phyloP scores from a whole-genome alignment of 2,888 invertebrate species.

The Neoscelio sp. region DNA sequence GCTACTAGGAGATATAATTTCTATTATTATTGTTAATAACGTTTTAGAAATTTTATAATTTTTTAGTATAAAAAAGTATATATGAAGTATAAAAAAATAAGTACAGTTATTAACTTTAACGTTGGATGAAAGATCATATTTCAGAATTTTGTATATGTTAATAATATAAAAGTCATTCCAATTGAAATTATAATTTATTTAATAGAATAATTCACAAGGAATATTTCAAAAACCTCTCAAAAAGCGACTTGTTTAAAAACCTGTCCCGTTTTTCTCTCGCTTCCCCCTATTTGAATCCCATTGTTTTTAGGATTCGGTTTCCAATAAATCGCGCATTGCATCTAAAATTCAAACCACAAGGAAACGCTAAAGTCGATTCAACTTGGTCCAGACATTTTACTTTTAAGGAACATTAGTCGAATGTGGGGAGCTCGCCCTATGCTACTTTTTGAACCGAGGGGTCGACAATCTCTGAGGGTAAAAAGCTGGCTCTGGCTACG shows the following conservation, averaged over 20 bases:
- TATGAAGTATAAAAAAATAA: too few relatives aligned
- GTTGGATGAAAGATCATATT: too few relatives aligned
- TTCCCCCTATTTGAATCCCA: slow-evolving; percentile 58
- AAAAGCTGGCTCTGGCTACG: slow-evolving; percentile 69
- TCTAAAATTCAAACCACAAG: slow-evolving; percentile 64
- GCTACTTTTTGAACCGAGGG: slow-evolving; percentile 53
- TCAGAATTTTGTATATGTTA: too few relatives aligned
- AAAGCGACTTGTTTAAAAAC: slow-evolving; percentile 46
- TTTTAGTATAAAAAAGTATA: too few relatives aligned
- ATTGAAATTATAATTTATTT: slow-evolving; percentile 39
- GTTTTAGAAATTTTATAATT: too few relatives aligned
- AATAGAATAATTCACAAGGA: too few relatives aligned
- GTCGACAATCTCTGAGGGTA: slow-evolving; percentile 66
- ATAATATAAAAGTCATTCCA: too few relatives aligned
- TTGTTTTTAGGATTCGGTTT: slow-evolving; percentile 65
- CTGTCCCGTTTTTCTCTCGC: slow-evolving; percentile 37
- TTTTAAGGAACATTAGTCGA: slow-evolving; percentile 77
- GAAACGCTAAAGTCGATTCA: slow-evolving; percentile 63
- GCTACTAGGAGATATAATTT: too few relatives aligned
- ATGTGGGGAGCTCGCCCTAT: slow-evolving; percentile 65
- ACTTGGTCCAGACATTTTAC: slow-evolving; percentile 74
- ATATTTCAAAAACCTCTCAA: too few relatives aligned
- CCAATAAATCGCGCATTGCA: slow-evolving; percentile 64
- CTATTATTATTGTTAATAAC: too few relatives aligned
- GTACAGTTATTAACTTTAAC: too few relatives aligned